These are phyloP conservation scores for Drosophila mayri DNA, from an alignment of 1,140 invertebrate genomes.

Conservation along the genomic window DNA sequence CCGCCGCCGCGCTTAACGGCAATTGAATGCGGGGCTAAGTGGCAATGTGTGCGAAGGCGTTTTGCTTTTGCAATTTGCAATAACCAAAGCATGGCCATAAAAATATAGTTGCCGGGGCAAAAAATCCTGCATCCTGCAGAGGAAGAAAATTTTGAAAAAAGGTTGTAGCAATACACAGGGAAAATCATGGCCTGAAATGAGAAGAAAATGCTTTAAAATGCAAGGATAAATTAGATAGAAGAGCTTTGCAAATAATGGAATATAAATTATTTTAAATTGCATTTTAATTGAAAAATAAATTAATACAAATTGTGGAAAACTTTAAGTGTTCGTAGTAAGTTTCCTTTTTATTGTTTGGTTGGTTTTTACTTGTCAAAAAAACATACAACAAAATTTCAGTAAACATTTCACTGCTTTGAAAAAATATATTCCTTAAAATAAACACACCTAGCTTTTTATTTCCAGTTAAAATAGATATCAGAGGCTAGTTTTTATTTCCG, in stretches of 20 bases:
- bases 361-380: too few relatives aligned
- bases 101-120: slow-evolving; percentile 73
- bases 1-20: slow-evolving; percentile 59
- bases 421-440: background rate
- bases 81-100: slow-evolving; percentile 78
- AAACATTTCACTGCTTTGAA: too few relatives aligned
- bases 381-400: too few relatives aligned
- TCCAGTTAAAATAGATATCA: background rate
- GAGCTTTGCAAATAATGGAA: too few relatives aligned
- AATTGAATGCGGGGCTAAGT: slow-evolving; percentile 78
- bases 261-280: too few relatives aligned
- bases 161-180: background rate
- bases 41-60: slow-evolving; percentile 78
- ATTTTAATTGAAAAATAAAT: too few relatives aligned
- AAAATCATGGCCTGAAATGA: background rate
- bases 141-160: background rate
- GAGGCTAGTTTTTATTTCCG: background rate
- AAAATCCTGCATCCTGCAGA: slow-evolving; percentile 7
- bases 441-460: background rate
- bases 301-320: too few relatives aligned
- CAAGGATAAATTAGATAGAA: too few relatives aligned
- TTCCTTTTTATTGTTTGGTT: too few relatives aligned
- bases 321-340: too few relatives aligned
- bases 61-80: slow-evolving; percentile 82
- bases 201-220: background rate